phyloP scores from a whole-genome alignment of 1,140 invertebrate species.

The Magallana angulata region DNA sequence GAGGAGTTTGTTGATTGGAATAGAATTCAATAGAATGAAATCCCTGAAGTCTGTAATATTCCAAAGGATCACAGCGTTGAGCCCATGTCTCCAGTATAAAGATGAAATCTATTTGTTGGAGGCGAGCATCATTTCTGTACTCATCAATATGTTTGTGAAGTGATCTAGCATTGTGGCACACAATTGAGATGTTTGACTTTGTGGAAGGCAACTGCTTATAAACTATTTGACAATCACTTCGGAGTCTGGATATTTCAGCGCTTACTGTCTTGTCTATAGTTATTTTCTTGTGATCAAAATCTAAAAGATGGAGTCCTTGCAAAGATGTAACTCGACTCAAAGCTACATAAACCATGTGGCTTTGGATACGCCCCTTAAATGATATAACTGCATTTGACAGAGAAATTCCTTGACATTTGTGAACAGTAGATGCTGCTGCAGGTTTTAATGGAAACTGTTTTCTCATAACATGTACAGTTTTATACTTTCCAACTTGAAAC shows the following conservation, averaged over 20 bases:
- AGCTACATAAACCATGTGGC: not conserved
- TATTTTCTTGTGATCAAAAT: not conserved
- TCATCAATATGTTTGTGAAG: not conserved
- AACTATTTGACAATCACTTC: not conserved
- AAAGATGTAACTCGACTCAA: not conserved
- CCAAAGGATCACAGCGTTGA: not conserved
- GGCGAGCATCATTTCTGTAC: not conserved
- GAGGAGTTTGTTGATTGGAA: not conserved
- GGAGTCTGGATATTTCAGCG: not conserved
- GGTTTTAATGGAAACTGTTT: conserved; percentile 22
- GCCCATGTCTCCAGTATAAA: not conserved
- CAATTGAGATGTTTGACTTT: not conserved
- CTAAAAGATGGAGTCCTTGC: not conserved
- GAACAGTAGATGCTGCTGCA: not conserved
- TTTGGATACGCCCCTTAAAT: not conserved
- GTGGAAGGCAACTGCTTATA: not conserved
- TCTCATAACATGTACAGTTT: conserved; percentile 9
- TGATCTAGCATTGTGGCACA: conserved; percentile 1
- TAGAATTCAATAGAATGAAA: no score
- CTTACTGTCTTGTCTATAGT: not conserved
- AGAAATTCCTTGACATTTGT: conserved; percentile 28
- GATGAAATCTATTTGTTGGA: not conserved
- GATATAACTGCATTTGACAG: not conserved
- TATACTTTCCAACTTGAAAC: conserved; percentile 26
- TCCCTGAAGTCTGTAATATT: not conserved